These are phyloP conservation scores for Nesogale talazaci DNA, from an alignment of 2,113 vertebrate species.

Conservation along the genomic window DNA sequence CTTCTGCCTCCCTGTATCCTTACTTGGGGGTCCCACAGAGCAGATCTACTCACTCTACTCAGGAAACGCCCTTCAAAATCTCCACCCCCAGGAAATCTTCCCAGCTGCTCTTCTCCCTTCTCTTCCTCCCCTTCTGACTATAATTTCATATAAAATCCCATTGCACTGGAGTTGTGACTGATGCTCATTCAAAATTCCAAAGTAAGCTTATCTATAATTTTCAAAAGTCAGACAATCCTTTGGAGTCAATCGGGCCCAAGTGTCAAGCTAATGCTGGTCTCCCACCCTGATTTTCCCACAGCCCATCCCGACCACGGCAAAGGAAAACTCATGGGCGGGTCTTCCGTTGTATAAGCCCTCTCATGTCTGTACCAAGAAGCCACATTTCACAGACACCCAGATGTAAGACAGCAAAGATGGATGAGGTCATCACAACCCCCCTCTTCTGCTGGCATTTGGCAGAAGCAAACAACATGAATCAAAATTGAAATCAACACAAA, in stretches of 20 bases:
- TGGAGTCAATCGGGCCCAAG: neutral
- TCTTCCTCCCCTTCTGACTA: neutral
- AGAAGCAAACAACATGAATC: slow-evolving; percentile 53
- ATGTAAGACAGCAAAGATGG: slow-evolving; percentile 62
- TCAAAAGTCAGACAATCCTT: slow-evolving; percentile 31
- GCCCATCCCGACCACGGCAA: neutral
- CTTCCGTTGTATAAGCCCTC: slow-evolving; percentile 13
- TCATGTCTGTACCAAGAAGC: slow-evolving; percentile 40
- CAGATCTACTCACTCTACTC: neutral
- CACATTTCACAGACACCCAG: slow-evolving; percentile 70
- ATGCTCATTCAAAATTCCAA: slow-evolving; percentile 58
- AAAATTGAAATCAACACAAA: slow-evolving; percentile 63
- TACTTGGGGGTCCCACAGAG: neutral
- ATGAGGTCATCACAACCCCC: slow-evolving; percentile 47
- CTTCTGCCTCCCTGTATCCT: neutral
- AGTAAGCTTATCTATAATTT: slow-evolving; percentile 62
- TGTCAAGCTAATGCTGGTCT: slow-evolving; percentile 35
- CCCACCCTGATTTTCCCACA: neutral
- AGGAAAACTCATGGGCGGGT: neutral
- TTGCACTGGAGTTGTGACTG: slow-evolving; percentile 30
- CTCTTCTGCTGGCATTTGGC: slow-evolving; percentile 40
- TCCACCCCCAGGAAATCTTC: slow-evolving; percentile 43
- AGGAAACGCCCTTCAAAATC: neutral
- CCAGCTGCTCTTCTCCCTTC: neutral
- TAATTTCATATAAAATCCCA: slow-evolving; percentile 56